Base-by-base conservation (phyloP, 2,797 vertebrate species). In the Acipenser ruthenus region DNA sequence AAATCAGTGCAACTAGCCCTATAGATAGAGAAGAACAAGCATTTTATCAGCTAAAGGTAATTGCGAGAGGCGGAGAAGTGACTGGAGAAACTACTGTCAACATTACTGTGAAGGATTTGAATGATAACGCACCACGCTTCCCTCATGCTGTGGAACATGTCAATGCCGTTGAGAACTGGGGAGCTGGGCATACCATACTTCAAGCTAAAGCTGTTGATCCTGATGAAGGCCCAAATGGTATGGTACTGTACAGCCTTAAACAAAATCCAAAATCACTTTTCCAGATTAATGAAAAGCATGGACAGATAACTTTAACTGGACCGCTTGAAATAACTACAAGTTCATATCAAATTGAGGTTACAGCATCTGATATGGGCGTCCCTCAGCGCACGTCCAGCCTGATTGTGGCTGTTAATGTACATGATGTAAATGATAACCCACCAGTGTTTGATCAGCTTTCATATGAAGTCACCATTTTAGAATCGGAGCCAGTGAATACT, bases 111-210 rank as follows among this genome's bases (percentile, higher is more conserved):
- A 98, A 93, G 83, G 97, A 99, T 76, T 75, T 99, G 71, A 99
- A 99, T 72, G 97, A 99, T 76, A 98, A 99, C 6, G 89, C 94
- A 1, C 97, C 97, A 2, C 91, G 86, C 70, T 99, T 99, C 1
- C 67, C 93, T 65, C 94, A 97, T 0, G 70, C 86, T 0, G 89
- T 93, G 50, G 97, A 98, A 83, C 94, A 93, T 11, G 91, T 98
- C 62, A 92, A 95, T 1, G 95, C 93, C 0, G 97, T 99, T 65
- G 96, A 99, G 74, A 98, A 98, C 77, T 99, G 96, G 96, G 90
- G 89, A 79, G 88, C 91, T 0, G 95, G 95, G 48, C 96, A 97
- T 18, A 90, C 88, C 67, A 92, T 99, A 78, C 98, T 95, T 82
- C 94, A 97, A 76, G 95, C 94, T 69, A 93, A 85, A 80, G 96